Evolutionary conservation across 2,113 vertebrate genomes (phyloP).

Genomic region (Crotalus viridis): DNA sequence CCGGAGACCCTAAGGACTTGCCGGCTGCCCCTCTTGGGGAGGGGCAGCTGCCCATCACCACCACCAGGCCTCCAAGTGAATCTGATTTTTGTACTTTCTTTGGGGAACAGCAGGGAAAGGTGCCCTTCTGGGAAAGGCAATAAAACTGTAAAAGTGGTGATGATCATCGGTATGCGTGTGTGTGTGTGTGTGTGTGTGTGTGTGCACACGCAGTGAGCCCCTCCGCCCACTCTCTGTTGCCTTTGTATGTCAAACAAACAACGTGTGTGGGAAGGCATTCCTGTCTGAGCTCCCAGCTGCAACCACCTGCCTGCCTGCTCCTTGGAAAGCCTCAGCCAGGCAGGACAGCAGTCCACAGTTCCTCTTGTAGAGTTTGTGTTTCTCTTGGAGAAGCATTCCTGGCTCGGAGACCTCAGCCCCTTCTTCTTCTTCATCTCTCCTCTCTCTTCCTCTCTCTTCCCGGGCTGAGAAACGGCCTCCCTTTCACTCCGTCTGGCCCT

Average conservation of each 20-base stretch:
- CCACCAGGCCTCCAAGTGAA: slow-evolving; percentile 55
- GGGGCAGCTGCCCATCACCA: slow-evolving; percentile 55
- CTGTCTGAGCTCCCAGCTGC: slow-evolving; percentile 48
- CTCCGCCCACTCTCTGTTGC: slow-evolving; percentile 27
- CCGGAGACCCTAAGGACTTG: slow-evolving; percentile 56
- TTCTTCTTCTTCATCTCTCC: neutral
- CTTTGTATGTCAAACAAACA: slow-evolving; percentile 28
- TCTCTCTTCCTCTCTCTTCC: too few relatives aligned
- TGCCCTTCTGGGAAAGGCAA: slow-evolving; percentile 73
- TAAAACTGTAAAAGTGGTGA: slow-evolving; percentile 50
- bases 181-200: neutral
- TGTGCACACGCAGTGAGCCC: neutral
- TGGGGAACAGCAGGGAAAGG: slow-evolving; percentile 63
- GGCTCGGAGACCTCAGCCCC: slow-evolving; percentile 35
- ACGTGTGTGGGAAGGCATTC: slow-evolving; percentile 18
- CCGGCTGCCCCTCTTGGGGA: slow-evolving; percentile 52
- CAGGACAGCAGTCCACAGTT: neutral
- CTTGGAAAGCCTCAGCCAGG: neutral
- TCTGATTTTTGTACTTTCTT: slow-evolving; percentile 75
- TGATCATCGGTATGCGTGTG: too few relatives aligned
- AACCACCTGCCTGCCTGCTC: slow-evolving; percentile 41
- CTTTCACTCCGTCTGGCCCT: neutral
- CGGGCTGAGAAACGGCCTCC: slow-evolving; percentile 22
- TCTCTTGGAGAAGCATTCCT: slow-evolving; percentile 34
- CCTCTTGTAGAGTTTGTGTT: slow-evolving; percentile 40